A percentile compares a stretch with the other conserved stretches of the same genome.
These are phyloP conservation scores for Philypnodon macrostomus DNA, from an alignment of 2,797 vertebrate species.

Conservation along the genomic window DNA sequence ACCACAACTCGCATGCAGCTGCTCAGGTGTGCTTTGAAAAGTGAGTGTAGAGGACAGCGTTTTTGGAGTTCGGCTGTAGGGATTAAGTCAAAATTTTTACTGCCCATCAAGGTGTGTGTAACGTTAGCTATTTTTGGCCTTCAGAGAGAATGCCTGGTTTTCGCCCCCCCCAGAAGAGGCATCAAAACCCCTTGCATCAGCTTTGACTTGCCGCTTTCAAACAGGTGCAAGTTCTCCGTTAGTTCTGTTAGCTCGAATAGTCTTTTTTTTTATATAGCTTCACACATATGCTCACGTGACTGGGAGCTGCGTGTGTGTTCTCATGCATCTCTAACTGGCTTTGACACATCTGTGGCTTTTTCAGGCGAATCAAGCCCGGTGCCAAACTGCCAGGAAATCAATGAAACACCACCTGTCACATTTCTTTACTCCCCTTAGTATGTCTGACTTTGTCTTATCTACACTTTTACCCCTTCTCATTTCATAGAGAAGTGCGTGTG, in stretches of 20 bases:
- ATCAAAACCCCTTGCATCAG: conserved; percentile 50
- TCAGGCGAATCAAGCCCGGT: conserved; percentile 54
- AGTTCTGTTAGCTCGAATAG: conserved; percentile 16
- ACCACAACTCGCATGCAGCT: conserved; percentile 24
- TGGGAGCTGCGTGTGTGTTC: conserved; percentile 30
- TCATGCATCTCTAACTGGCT: conserved; percentile 58
- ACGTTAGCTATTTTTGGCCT: conserved; percentile 60
- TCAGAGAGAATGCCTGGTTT: conserved; percentile 42
- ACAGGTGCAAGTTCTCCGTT: conserved; percentile 47
- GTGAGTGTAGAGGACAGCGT: conserved; percentile 53
- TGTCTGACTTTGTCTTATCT: conserved; percentile 6
- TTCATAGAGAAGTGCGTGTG: too few species aligned
- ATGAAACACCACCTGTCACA: conserved; percentile 65
- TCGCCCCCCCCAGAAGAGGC: conserved; percentile 38
- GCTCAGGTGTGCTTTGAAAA: conserved; percentile 58
- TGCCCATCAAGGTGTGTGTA: conserved; percentile 66
- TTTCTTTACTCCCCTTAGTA: conserved; percentile 29
- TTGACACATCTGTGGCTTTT: conserved; percentile 71
- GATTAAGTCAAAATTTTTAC: conserved; percentile 61
- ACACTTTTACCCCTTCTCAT: conserved; percentile 9
- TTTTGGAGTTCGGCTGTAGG: conserved; percentile 55
- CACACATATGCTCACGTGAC: conserved; percentile 32
- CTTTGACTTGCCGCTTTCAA: conserved; percentile 31
- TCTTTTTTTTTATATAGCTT: conserved; percentile 20
- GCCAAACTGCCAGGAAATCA: conserved; percentile 72